Evolutionary conservation across 23 tunicate species (phyloP).

Genomic region (Trididemnum nubilum): DNA sequence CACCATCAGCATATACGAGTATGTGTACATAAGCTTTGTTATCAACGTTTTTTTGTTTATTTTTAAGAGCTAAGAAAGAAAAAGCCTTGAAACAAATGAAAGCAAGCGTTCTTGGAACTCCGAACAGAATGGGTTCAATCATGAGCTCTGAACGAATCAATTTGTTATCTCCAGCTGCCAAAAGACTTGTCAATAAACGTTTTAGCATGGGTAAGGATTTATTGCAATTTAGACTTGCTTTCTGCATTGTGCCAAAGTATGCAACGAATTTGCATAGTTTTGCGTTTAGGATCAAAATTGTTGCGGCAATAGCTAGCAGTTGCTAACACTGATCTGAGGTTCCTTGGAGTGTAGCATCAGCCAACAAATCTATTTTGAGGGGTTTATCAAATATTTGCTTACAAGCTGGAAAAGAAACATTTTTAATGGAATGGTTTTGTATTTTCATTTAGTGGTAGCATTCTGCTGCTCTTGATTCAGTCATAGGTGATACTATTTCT

Average conservation of each 20-base stretch:
- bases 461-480: not conserved
- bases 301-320: too few relatives aligned
- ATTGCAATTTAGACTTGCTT: not conserved
- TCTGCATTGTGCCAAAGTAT: not conserved
- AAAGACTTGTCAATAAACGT: constrained; percentile 56
- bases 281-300: not conserved
- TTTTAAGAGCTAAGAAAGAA: constrained; percentile 73
- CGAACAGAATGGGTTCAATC: constrained; percentile 70
- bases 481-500: too few relatives aligned
- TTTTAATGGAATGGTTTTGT: too few relatives aligned
- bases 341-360: too few relatives aligned
- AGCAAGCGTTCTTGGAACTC: constrained; percentile 75
- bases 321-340: too few relatives aligned
- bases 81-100: constrained; percentile 86
- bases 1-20: too few relatives aligned
- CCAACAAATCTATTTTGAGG: too few relatives aligned
- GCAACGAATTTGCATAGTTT: not conserved
- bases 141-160: constrained; percentile 72
- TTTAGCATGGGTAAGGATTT: constrained; percentile 55
- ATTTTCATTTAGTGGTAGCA: not conserved
- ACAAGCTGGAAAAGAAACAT: too few relatives aligned
- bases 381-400: too few relatives aligned
- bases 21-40: too few relatives aligned
- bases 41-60: too few relatives aligned
- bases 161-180: constrained; percentile 85